These are phyloP conservation scores for Meta bourneti DNA, from an alignment of 2,888 invertebrate species.

Conservation along the genomic window DNA sequence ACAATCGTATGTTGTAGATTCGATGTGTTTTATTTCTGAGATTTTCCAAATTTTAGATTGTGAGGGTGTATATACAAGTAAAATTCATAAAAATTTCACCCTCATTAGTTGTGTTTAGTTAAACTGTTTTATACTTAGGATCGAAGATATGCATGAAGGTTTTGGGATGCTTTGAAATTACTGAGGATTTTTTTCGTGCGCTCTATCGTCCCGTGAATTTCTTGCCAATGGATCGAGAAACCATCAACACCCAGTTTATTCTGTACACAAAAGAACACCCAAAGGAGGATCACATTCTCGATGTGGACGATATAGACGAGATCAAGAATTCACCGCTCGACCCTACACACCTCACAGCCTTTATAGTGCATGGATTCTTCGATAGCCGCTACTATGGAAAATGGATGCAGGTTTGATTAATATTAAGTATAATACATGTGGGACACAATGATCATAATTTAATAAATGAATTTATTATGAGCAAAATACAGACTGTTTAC, in stretches of 20 bases:
- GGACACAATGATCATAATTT: no score
- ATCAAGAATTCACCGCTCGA: constrained; percentile 68
- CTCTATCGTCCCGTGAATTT: constrained; percentile 76
- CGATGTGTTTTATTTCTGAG: no score
- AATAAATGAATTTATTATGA: no score
- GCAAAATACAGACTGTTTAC: constrained; percentile 75
- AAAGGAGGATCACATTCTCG: constrained; percentile 60
- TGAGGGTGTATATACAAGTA: no score
- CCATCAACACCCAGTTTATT: constrained; percentile 74
- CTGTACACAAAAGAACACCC: constrained; percentile 75
- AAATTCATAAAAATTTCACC: no score
- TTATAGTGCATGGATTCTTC: constrained; percentile 78
- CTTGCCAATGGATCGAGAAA: constrained; percentile 72
- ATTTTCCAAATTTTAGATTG: no score
- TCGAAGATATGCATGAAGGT: constrained; percentile 62
- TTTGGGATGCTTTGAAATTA: constrained; percentile 71
- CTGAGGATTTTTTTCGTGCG: constrained; percentile 73
- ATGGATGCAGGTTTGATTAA: constrained; percentile 76
- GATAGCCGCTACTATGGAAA: constrained; percentile 76
- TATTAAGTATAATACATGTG: background rate
- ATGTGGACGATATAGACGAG: constrained; percentile 42
- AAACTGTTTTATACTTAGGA: constrained; percentile 1
- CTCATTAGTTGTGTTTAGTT: no score
- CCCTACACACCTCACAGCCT: constrained; percentile 56
- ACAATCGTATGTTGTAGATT: no score